Conservation (phyloP, 2,797 vertebrate genomes). For the Cheirogaleus major region DNA sequence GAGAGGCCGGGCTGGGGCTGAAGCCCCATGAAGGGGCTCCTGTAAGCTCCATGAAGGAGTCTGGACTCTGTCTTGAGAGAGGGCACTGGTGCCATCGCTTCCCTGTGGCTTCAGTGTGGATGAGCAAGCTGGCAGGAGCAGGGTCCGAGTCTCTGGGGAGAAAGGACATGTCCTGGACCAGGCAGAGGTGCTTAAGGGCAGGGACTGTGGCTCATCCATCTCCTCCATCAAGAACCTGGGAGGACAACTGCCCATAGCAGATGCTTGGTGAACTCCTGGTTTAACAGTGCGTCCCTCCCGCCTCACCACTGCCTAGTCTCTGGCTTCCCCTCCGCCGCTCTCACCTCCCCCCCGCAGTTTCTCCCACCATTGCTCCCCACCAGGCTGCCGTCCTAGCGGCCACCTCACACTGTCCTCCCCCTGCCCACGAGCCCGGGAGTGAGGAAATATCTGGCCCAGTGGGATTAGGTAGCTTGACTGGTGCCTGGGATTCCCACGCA, state of each 20-base stretch:
- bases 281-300: not conserved
- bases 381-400: not conserved
- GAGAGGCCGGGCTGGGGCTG: not conserved
- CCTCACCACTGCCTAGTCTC: not conserved
- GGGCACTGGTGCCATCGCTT: not conserved
- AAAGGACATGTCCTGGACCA: not conserved
- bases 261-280: not conserved
- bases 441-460: not conserved
- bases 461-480: not conserved
- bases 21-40: too few relatives aligned
- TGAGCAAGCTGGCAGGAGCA: not conserved
- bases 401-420: not conserved
- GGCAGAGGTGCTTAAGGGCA: not conserved
- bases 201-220: not conserved
- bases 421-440: not conserved
- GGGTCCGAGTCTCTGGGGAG: not conserved
- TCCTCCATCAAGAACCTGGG: not conserved
- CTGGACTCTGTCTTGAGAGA: not conserved
- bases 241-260: not conserved
- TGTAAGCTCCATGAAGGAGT: too few relatives aligned
- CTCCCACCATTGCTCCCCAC: not conserved
- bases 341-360: not conserved
- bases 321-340: not conserved
- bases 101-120: not conserved
- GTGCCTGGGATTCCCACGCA: not conserved